Evolutionary conservation across 1,140 invertebrate species (phyloP).

Genomic region (Pseudomyrmex cubaensis): DNA sequence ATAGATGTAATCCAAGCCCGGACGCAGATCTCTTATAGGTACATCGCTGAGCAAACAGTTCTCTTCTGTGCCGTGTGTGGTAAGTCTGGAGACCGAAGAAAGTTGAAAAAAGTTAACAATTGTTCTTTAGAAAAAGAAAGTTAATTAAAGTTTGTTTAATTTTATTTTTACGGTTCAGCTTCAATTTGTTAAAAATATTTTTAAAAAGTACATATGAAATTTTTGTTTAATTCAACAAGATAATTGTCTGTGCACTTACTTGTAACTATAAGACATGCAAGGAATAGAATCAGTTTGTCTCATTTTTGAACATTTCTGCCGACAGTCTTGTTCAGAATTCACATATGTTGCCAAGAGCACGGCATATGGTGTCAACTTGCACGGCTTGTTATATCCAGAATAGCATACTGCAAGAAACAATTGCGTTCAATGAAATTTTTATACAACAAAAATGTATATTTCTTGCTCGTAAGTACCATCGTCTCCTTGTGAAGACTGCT

Average conservation of each 20-base stretch:
- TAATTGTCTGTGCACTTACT: conserved; percentile 71
- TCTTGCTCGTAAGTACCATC: conserved; percentile 34
- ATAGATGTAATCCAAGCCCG: conserved; percentile 88
- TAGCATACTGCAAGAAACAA: conserved; percentile 88
- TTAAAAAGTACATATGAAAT: background rate
- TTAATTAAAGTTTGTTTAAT: background rate
- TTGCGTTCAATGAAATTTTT: background rate
- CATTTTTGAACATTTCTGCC: conserved; percentile 88
- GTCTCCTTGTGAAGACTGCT: conserved; percentile 27
- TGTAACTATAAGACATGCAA: conserved; percentile 90
- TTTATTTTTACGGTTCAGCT: background rate
- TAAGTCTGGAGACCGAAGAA: conserved; percentile 52
- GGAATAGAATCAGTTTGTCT: conserved; percentile 87
- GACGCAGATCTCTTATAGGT: conserved; percentile 88
- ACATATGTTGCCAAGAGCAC: conserved; percentile 87
- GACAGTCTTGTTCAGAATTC: conserved; percentile 89
- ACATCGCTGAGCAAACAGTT: conserved; percentile 90
- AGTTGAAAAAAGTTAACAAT: background rate
- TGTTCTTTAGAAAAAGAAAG: no score
- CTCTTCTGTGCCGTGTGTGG: conserved; percentile 67
- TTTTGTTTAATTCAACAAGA: background rate
- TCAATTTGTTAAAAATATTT: background rate
- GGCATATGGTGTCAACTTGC: conserved; percentile 88
- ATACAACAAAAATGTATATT: conserved; percentile 29
- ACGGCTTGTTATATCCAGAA: conserved; percentile 89